A percentile compares a stretch with the other conserved stretches of the same genome.
These are phyloP conservation scores for Cordilura impudica DNA, from an alignment of 2,888 invertebrate species.

Conservation along the genomic window DNA sequence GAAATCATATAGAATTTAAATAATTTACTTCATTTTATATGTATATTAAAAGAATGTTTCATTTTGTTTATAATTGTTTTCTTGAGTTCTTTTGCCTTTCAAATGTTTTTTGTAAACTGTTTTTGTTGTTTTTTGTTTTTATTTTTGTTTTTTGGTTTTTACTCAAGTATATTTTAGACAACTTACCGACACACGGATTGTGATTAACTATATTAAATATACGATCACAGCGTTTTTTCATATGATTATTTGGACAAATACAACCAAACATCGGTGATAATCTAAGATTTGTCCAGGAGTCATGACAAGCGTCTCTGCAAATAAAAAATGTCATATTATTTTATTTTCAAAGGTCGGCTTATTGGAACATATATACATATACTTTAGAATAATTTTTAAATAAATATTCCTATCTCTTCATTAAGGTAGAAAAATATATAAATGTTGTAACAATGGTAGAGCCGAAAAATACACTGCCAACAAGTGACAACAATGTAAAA, in stretches of 20 bases:
- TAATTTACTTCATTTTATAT: constrained; percentile 9
- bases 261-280: constrained; percentile 94
- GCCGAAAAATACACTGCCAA: too few relatives aligned
- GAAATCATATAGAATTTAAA: constrained; percentile 42
- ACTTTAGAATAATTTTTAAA: too few relatives aligned
- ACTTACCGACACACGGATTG: constrained; percentile 96
- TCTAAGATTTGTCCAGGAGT: constrained; percentile 91
- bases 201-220: constrained; percentile 94
- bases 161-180: constrained; percentile 23
- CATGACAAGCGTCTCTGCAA: constrained; percentile 88
- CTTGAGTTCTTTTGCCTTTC: neutral
- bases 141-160: constrained; percentile 35
- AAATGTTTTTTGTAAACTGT: constrained; percentile 24
- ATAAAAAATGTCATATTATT: constrained; percentile 17
- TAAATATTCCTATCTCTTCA: too few relatives aligned
- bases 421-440: too few relatives aligned
- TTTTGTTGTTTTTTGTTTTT: constrained; percentile 47
- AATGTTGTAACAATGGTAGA: too few relatives aligned
- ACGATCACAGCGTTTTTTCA: constrained; percentile 91
- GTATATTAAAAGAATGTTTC: constrained; percentile 35
- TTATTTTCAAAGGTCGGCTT: too few relatives aligned
- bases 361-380: too few relatives aligned
- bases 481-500: too few relatives aligned
- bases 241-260: constrained; percentile 93
- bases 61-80: constrained; percentile 16